Evolutionary conservation across 2,797 vertebrate species (phyloP).

Genomic region (Semaprochilodus insignis): DNA sequence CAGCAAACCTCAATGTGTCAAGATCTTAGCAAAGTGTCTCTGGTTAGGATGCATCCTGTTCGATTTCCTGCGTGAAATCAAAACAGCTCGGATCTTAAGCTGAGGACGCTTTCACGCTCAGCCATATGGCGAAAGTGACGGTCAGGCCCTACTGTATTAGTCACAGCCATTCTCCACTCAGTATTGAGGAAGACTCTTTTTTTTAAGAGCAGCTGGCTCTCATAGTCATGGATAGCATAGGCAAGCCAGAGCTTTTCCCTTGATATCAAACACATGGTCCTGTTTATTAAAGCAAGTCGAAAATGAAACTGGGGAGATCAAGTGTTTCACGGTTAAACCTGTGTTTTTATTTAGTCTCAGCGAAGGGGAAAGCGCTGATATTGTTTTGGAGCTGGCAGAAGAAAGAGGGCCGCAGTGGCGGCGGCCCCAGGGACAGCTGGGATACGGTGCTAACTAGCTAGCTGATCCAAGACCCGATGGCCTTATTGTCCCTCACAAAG

Average conservation of each 20-base stretch:
- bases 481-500: constrained; percentile 57
- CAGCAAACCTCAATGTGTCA: not conserved
- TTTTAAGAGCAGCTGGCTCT: constrained; percentile 20
- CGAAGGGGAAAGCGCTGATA: constrained; percentile 14
- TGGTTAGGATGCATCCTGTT: constrained; percentile 10
- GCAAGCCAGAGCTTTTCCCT: constrained; percentile 34
- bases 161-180: constrained; percentile 2
- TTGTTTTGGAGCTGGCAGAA: constrained; percentile 32
- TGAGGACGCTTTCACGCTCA: not conserved
- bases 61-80: not conserved
- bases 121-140: not conserved
- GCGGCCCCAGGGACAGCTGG: constrained; percentile 41
- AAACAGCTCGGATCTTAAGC: not conserved
- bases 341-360: constrained; percentile 37
- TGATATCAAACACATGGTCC: constrained; percentile 51
- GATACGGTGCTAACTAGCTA: constrained; percentile 28
- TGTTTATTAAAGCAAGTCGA: constrained; percentile 40
- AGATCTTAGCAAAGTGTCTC: not conserved
- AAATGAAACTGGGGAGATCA: constrained; percentile 37
- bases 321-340: constrained; percentile 44
- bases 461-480: constrained; percentile 48
- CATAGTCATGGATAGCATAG: constrained; percentile 12
- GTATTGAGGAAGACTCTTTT: not conserved
- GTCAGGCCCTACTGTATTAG: not conserved
- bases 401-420: not conserved